These are phyloP conservation scores for Drosophila eohydei DNA, from an alignment of 2,888 invertebrate species.

Conservation along the genomic window DNA sequence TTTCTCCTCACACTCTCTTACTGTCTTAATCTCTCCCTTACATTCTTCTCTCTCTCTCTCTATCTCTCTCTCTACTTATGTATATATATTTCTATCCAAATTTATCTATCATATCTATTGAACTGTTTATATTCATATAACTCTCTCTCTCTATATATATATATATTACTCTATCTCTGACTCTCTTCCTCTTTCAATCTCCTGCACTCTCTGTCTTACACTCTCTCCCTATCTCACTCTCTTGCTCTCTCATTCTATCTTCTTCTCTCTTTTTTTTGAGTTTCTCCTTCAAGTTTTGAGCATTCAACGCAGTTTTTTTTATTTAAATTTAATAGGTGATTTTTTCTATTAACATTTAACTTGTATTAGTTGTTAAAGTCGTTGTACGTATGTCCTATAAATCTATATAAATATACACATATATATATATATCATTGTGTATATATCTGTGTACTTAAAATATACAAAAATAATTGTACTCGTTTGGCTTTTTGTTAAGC, in stretches of 20 bases:
- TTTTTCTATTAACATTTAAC: conserved; percentile 34
- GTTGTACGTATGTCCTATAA: conserved; percentile 11
- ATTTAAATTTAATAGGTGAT: conserved; percentile 49
- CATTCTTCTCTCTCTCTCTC: background rate
- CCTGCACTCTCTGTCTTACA: background rate
- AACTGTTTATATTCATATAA: background rate
- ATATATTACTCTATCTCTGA: background rate
- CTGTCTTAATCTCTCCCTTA: background rate
- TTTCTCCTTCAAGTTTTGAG: background rate
- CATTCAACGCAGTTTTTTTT: conserved; percentile 6
- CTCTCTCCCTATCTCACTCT: background rate
- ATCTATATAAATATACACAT: background rate
- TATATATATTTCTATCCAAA: too few species aligned
- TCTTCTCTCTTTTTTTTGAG: background rate
- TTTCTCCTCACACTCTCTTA: background rate
- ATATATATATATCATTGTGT: background rate
- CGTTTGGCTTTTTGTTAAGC: conserved; percentile 14
- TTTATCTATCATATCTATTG: too few species aligned
- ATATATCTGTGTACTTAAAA: conserved; percentile 30
- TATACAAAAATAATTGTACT: conserved; percentile 29
- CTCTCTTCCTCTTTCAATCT: background rate
- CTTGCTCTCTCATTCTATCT: background rate
- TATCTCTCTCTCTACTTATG: background rate
- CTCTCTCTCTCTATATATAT: conserved; percentile 4
- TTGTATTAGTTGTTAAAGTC: conserved; percentile 54